A percentile compares a stretch with the other conserved stretches of the same genome.
These are phyloP conservation scores for Plebejus anna DNA, from an alignment of 2,888 invertebrate species.

Conservation along the genomic window DNA sequence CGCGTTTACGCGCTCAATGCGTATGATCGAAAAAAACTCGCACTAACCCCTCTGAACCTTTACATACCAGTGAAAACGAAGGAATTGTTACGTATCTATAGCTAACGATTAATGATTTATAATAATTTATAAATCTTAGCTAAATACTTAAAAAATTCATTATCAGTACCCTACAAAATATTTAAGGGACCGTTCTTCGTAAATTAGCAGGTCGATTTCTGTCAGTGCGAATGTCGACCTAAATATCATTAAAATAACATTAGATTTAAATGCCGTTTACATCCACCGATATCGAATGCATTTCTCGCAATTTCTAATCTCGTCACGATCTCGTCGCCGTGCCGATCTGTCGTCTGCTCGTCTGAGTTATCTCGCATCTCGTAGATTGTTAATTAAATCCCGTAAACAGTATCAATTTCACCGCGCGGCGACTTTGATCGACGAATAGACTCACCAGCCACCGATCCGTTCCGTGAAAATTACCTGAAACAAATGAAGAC, in stretches of 20 bases:
- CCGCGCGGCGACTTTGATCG: constrained; percentile 29
- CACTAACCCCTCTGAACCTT: no score
- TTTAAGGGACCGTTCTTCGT: no score
- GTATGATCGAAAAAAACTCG: no score
- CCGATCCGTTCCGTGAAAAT: constrained; percentile 25
- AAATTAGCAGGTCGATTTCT: no score
- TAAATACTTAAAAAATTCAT: no score
- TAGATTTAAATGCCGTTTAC: not conserved
- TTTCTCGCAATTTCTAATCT: constrained; percentile 21
- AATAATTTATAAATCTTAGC: no score
- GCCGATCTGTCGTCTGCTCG: constrained; percentile 16
- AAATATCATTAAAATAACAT: not conserved
- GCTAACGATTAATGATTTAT: no score
- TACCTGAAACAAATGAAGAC: constrained; percentile 34
- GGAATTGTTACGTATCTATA: no score
- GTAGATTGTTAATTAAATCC: constrained; percentile 34
- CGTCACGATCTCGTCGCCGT: constrained; percentile 14
- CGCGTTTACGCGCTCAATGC: no score
- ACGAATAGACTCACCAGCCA: constrained; percentile 22
- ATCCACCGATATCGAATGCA: not conserved
- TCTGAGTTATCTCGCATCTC: constrained; percentile 25
- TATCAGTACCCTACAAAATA: no score
- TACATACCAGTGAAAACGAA: no score
- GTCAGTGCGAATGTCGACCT: no score
- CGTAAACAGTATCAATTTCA: constrained; percentile 29